Evolutionary conservation across 2,888 invertebrate genomes (phyloP).

Genomic region (Pandemis heparana): DNA sequence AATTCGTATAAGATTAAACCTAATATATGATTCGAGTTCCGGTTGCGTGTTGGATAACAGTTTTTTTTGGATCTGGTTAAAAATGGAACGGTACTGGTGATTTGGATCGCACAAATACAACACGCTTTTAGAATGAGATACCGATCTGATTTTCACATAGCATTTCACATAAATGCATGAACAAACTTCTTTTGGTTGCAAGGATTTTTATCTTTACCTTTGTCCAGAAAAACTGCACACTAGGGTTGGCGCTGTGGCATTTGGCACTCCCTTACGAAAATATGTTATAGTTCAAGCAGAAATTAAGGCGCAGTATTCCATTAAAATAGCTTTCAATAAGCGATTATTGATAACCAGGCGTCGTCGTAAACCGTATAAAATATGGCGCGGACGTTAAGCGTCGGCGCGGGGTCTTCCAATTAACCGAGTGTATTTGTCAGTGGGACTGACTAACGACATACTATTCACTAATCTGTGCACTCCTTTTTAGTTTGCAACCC

Average conservation of each 20-base stretch:
- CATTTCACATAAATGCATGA: neutral
- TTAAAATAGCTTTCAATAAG: constrained; percentile 65
- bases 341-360: constrained; percentile 70
- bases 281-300: constrained; percentile 26
- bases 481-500: constrained; percentile 35
- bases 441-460: constrained; percentile 63
- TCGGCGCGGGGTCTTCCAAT: constrained; percentile 68
- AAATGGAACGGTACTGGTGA: constrained; percentile 33
- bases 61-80: constrained; percentile 54
- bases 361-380: constrained; percentile 73
- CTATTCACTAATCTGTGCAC: constrained; percentile 52
- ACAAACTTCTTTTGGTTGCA: neutral
- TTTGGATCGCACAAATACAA: constrained; percentile 23
- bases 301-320: constrained; percentile 41
- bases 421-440: constrained; percentile 73
- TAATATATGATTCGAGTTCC: constrained; percentile 84
- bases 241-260: constrained; percentile 7
- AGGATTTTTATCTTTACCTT: neutral
- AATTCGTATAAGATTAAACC: constrained; percentile 85
- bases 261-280: neutral
- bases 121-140: neutral
- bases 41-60: constrained; percentile 81
- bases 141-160: neutral
- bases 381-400: constrained; percentile 63
- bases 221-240: neutral